These are phyloP conservation scores for Ariopsis seemanni DNA, from an alignment of 2,113 vertebrate species.

Conservation along the genomic window DNA sequence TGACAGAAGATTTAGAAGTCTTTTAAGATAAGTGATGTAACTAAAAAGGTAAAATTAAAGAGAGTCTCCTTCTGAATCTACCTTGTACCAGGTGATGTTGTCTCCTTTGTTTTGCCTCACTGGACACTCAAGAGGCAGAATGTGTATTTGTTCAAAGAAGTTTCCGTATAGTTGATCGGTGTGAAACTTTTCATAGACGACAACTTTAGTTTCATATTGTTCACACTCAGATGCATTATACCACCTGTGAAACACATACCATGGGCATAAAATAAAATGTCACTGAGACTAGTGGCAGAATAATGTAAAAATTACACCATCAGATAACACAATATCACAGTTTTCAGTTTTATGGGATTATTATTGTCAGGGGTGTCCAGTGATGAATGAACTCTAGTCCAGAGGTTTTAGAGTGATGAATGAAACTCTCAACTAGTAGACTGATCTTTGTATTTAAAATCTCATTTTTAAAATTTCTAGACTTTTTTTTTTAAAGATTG, in stretches of 20 bases:
- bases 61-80: neutral
- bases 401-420: neutral
- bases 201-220: slow-evolving; percentile 1
- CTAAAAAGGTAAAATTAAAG: too few relatives aligned
- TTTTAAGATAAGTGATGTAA: neutral
- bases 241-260: slow-evolving; percentile 24
- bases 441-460: neutral
- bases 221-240: neutral
- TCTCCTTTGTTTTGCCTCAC: neutral
- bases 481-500: too few relatives aligned
- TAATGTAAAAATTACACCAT: neutral
- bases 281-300: neutral
- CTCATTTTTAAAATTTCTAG: too few relatives aligned
- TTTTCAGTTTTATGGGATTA: neutral
- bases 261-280: neutral
- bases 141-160: accelerated
- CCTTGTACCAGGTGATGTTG: slow-evolving; percentile 41
- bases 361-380: neutral
- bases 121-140: accelerated
- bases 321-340: neutral
- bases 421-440: neutral
- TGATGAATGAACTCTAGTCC: neutral
- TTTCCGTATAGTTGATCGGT: neutral
- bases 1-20: neutral
- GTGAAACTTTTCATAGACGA: slow-evolving; percentile 37